Evolutionary conservation across 2,113 vertebrate species (phyloP).

Genomic region (crab-eating macaque (Macaca fascicularis)): DNA sequence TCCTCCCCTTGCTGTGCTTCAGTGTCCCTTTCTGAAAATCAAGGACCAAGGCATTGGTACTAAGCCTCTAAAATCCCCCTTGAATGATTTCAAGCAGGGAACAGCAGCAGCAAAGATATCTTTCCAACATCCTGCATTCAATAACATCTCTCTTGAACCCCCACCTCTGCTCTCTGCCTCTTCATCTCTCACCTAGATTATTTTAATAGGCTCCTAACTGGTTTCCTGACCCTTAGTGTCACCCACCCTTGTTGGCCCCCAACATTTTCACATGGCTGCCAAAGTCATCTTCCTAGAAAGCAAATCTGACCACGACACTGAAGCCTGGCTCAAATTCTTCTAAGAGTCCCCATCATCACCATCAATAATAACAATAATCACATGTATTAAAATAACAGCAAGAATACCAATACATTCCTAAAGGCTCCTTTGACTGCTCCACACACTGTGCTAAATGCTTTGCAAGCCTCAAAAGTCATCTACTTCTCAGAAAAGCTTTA

Average conservation of each 20-base stretch:
- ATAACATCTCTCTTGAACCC: not conserved
- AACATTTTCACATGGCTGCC: not conserved
- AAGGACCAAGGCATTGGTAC: not conserved
- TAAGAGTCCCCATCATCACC: not conserved
- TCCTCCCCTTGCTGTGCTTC: not conserved
- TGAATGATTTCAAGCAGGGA: not conserved
- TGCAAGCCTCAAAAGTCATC: not conserved
- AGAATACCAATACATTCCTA: not conserved
- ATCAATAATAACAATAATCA: not conserved
- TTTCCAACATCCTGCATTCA: not conserved
- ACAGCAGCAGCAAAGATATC: not conserved
- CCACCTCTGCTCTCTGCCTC: not conserved
- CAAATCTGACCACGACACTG: not conserved
- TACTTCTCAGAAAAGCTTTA: not conserved
- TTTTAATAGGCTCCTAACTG: not conserved
- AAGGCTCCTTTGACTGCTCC: not conserved
- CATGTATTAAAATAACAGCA: not conserved
- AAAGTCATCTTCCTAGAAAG: not conserved
- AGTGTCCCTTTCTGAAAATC: not conserved
- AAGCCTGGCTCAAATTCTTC: not conserved
- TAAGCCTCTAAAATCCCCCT: not conserved
- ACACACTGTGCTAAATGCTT: not conserved
- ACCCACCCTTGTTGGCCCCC: not conserved
- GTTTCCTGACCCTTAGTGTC: not conserved
- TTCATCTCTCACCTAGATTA: not conserved